Conservation (phyloP, 1,140 invertebrate species). For the Mesaphorura yosii region DNA sequence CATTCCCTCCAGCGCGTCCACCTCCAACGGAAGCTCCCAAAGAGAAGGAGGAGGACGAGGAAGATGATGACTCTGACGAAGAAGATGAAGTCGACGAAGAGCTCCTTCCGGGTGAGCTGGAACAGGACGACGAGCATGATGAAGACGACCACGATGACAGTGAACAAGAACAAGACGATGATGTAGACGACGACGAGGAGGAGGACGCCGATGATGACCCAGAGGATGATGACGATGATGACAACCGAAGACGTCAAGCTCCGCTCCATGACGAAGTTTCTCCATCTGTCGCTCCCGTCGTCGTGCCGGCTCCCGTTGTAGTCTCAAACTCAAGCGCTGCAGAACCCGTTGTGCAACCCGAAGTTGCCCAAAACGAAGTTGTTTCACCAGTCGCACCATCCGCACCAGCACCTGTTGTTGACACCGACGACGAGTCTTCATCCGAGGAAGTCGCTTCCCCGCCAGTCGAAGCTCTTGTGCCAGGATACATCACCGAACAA, state of each 20-base stretch:
- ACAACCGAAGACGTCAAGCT: slow-evolving; percentile 18
- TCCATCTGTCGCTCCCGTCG: background rate
- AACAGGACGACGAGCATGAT: slow-evolving; percentile 22
- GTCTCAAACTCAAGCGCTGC: background rate
- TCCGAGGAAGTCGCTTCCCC: slow-evolving; percentile 3
- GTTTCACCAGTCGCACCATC: background rate
- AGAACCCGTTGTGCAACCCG: slow-evolving; percentile 8
- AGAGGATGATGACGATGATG: slow-evolving; percentile 21
- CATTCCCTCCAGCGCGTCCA: slow-evolving; percentile 24
- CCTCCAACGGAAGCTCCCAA: slow-evolving; percentile 1
- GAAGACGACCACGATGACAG: slow-evolving; percentile 17
- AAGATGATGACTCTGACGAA: slow-evolving; percentile 23
- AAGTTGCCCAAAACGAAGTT: slow-evolving; percentile 11
- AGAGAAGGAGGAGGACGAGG: slow-evolving; percentile 12
- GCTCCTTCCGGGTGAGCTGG: no score
- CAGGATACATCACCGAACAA: slow-evolving; percentile 31
- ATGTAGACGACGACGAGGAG: slow-evolving; percentile 16
- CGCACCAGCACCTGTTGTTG: background rate
- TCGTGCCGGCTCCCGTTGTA: background rate
- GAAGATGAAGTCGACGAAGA: slow-evolving; percentile 20
- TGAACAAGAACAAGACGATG: slow-evolving; percentile 19
- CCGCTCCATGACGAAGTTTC: slow-evolving; percentile 5
- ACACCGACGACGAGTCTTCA: background rate
- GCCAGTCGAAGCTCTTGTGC: slow-evolving; percentile 28
- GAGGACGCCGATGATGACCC: slow-evolving; percentile 19